Evolutionary conservation across 2,113 vertebrate genomes (phyloP), one percentile per base, ranked within the genome.

Genomic region (Halcyon senegalensis): DNA sequence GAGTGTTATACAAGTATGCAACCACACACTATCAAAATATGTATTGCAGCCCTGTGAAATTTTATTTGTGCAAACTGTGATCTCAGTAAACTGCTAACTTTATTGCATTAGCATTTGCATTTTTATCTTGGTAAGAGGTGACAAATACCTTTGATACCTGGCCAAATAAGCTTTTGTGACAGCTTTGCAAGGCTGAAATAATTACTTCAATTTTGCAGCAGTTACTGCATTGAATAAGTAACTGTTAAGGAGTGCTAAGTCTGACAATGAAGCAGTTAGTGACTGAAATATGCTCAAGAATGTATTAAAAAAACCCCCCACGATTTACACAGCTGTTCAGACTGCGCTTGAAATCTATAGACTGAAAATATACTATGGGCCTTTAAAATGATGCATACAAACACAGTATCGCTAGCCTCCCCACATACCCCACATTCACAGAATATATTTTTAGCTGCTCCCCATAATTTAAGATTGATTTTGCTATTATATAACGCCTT

Each of bases 401-500:
- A 78, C 25, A 60, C 25, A 23, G 31, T 50, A 35, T 84, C 31
- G 23, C 31, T 19, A 81, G 25, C 7, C 9, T 75, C 7, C 72
- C 27, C 56, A 33, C 27, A 6, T 9, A 30, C 10, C 25, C 16
- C 6, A 19, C 2, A 0, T 68, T 93, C 59, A 67, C 31, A 55
- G 33, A 64, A 58, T 11, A 1, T 25, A 10, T 39, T 90, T 94
- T 88, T 85, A 80, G 56, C 35, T 37, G 2, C 30, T 87, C 25
- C 25, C 46, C 33, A 7, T 56, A 62, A 55, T 67, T 89, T 39
- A 41, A 63, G 41, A 41, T 69, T 33, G 44, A 64, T 91, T 95
- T 97, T 96, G 96, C 83, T 97, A 96, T 97, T 97, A 95, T 96
- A 94, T 97, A 97, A 97, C 56, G 93, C 96, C 88, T 67, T 87